These are phyloP conservation scores for Delia radicum DNA, from an alignment of 1,140 invertebrate genomes.

Conservation along the genomic window DNA sequence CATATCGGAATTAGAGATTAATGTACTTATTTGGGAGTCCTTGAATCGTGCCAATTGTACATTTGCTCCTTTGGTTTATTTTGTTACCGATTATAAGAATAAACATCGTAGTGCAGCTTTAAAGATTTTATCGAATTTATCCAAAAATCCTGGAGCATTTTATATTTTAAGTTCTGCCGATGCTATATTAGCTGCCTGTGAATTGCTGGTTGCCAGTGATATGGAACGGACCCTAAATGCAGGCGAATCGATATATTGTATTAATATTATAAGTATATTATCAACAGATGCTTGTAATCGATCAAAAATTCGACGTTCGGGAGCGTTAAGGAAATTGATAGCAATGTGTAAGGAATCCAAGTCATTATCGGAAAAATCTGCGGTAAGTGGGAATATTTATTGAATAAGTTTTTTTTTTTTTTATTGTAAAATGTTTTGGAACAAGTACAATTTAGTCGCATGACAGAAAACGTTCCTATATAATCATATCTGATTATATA, in stretches of 20 bases:
- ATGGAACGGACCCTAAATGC: conserved; percentile 42
- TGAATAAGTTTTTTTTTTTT: background rate
- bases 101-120: conserved; percentile 41
- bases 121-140: conserved; percentile 52
- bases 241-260: conserved; percentile 46
- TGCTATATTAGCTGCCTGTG: conserved; percentile 49
- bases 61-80: conserved; percentile 44
- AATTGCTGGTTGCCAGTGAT: conserved; percentile 44
- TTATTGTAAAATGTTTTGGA: background rate
- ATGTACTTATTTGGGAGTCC: conserved; percentile 40
- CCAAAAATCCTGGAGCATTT: conserved; percentile 45
- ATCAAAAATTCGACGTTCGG: conserved; percentile 49
- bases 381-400: conserved; percentile 30
- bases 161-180: conserved; percentile 48
- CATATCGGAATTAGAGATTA: conserved; percentile 44
- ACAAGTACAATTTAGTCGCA: too few relatives aligned
- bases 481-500: too few relatives aligned
- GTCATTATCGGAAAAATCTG: conserved; percentile 44
- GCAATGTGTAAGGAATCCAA: conserved; percentile 45
- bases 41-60: conserved; percentile 35
- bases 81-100: conserved; percentile 42
- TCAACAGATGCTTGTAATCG: conserved; percentile 52
- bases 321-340: conserved; percentile 47
- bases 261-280: conserved; percentile 49
- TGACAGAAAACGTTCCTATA: too few relatives aligned